Conservation (phyloP, 1,140 invertebrate species). For the Pachyrhynchus sulphureomaculatus region DNA sequence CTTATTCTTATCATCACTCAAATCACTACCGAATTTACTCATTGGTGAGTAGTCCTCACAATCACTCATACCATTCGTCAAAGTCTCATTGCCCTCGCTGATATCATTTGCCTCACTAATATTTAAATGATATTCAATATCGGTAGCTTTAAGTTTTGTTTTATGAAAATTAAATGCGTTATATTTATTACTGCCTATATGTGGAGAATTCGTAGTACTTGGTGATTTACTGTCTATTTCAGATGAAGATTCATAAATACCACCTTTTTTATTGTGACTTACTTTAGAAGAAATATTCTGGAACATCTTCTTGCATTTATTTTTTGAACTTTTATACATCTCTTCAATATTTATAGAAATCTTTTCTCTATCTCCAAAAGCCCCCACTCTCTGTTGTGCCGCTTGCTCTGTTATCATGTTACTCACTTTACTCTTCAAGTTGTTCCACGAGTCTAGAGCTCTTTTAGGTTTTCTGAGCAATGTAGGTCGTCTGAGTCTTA, state of each 20-base stretch:
- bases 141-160: constrained; percentile 40
- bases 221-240: not conserved
- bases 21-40: constrained; percentile 26
- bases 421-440: constrained; percentile 44
- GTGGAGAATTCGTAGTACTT: constrained; percentile 31
- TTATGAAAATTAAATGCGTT: constrained; percentile 9
- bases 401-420: constrained; percentile 45
- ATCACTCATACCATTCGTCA: constrained; percentile 26
- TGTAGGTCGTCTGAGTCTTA: constrained; percentile 34
- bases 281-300: constrained; percentile 36
- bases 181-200: constrained; percentile 39
- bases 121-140: constrained; percentile 46
- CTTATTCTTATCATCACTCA: constrained; percentile 28
- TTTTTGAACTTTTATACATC: constrained; percentile 48
- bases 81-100: constrained; percentile 18
- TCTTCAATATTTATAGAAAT: constrained; percentile 43
- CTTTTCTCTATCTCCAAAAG: constrained; percentile 43
- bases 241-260: constrained; percentile 2
- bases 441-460: constrained; percentile 40
- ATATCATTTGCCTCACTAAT: constrained; percentile 25
- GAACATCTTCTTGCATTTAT: constrained; percentile 47
- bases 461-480: constrained; percentile 41
- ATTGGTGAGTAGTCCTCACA: constrained; percentile 14
- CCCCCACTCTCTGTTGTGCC: constrained; percentile 44
- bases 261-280: constrained; percentile 22